phyloP scores from a whole-genome alignment of 2,113 vertebrate genomes.

The Bubalus kerabau region DNA sequence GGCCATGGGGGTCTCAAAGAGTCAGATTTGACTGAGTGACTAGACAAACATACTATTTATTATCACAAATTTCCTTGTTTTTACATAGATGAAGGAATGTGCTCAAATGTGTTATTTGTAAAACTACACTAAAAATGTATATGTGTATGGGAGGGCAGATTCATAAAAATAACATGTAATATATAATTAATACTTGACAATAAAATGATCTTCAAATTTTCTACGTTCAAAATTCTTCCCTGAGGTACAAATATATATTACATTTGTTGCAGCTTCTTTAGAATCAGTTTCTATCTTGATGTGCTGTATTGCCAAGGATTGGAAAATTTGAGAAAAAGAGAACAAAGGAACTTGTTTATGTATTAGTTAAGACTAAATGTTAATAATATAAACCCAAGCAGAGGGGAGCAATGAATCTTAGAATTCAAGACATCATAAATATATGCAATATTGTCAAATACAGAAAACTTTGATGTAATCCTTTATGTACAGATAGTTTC shows the following conservation, averaged over 20 bases:
- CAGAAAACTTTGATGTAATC: not conserved
- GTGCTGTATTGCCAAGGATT: not conserved
- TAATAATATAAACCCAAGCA: not conserved
- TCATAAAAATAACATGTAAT: not conserved
- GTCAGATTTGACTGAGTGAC: not conserved
- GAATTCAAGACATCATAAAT: not conserved
- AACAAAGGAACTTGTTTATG: not conserved
- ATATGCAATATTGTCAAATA: not conserved
- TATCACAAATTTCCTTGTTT: not conserved
- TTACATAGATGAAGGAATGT: not conserved
- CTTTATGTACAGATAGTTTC: not conserved
- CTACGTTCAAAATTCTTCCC: not conserved
- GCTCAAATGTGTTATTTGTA: not conserved
- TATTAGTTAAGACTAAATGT: not conserved
- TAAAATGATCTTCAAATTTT: not conserved
- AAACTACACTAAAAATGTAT: not conserved
- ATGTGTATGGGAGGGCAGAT: not conserved
- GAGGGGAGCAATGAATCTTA: not conserved
- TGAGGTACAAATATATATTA: not conserved
- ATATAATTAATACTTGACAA: not conserved
- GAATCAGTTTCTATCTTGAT: not conserved
- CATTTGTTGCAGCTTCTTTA: not conserved
- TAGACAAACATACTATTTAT: not conserved
- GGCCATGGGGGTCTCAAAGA: not conserved
- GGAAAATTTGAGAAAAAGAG: not conserved